Evolutionary conservation across 30 jellyfish, hydroid and myxozoan species (phyloP), one percentile per base, ranked within the genome.

Genomic region (Turritopsis dohrnii): DNA sequence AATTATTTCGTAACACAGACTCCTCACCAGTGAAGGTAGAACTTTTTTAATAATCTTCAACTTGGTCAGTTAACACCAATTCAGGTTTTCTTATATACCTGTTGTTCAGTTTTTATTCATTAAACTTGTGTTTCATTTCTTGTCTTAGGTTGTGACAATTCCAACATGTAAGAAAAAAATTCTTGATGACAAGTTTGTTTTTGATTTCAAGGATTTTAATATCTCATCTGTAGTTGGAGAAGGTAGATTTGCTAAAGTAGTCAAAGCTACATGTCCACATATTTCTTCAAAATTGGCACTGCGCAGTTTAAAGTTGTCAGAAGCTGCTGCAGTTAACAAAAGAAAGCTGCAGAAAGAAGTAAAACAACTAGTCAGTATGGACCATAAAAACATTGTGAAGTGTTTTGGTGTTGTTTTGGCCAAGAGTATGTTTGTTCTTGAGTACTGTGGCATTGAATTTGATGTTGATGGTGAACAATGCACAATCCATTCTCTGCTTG

Each of bases 311-410:
- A 66, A 66, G 29, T 21, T 66, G 27, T 21, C 29, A 66, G 76
- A 66, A 26, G 76, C 76, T 21, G 76, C 76, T 21, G 76, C 76
- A 21, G 29, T 66, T 21, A 66, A 66, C 29, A 66, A 26, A 66
- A 66, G 76, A 66, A 66, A 66, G 76, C 29, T 66, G 29, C 29
- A 66, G 76, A 66, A 66, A 66, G 76, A 66, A 66, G 29, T 26
- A 66, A 66, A 66, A 66, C 29, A 66, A 66, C 17, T 66, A 66
- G 29, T 66, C 29, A 66, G 76, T 26, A 66, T 66, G 29, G 29
- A 66, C 29, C 76, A 66, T 66, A 26, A 66, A 21, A 66, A 66
- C 29, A 66, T 66, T 66, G 76, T 66, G 29, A 66, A 66, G 76
- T 26, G 29, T 66, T 66, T 66, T 66, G 76, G 76, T 21, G 29